Evolutionary conservation across 2,888 invertebrate genomes (phyloP), one percentile per base, ranked within the genome.

Genomic region (Neoitamus cyanurus): DNA sequence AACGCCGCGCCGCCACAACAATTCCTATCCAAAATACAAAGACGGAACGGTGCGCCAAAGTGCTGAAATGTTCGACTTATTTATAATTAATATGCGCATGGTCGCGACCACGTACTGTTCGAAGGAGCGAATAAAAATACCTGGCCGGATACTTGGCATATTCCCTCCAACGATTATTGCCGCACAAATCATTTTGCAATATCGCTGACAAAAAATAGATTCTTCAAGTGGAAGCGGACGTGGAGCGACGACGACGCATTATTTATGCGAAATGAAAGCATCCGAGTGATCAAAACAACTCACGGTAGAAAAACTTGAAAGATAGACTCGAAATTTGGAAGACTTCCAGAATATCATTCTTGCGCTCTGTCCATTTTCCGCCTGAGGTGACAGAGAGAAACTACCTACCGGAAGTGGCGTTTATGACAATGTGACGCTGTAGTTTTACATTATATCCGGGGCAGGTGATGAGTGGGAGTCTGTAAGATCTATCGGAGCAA

Each of bases 161-260:
- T 77, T 77, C 42, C 46, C 5, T 46, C 46, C 46, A 77, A 77
- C 77, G 77, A 77, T 77, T 77, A 77, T 77, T 77, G 42, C 77
- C 77, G 46, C 46, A 46, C 77, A 77, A 77, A 77, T 77, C 77
- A 77, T 28, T 42, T 20, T 46, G 25, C 42, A 42, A 20, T 46
- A 77, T 77, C 15, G 13, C 46, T 9, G 36, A 31, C 20, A 73
- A 31, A 36, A 73, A 73, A 77, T 77, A 25, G 37, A 42, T 77
- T 77, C 25, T 13, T 28, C 73, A 37, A 73, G 73, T 30, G 20
- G 73, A 73, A 73, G 15, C 31, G 70, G 70, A 73, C 36, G 15
- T 36, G 9, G 73, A 20, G 73, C 42, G 42, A 58, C 25, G 37
- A 37, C 7, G 58, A 58, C 46, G 73, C 34, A 42, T 77, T 77